Evolutionary conservation across 2,888 invertebrate species (phyloP), one percentile per base, ranked within the genome.

Genomic region (Cheilosia vulpina): DNA sequence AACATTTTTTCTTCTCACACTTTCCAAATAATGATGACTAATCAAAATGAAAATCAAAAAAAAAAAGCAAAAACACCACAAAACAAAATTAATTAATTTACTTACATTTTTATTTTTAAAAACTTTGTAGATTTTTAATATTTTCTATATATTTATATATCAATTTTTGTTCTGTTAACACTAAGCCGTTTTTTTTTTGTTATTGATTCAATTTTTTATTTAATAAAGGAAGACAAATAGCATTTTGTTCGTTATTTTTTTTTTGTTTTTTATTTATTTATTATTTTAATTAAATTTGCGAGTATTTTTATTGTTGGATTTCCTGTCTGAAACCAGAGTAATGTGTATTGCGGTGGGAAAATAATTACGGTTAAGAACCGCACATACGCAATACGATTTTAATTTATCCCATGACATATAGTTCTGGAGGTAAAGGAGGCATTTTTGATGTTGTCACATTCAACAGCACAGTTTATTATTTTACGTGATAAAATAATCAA

Each of bases 1-100:
- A 76, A 85, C 85, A 85, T 85, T 85, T 85, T 80, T 81, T 85
- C 84, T 84, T 60, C 81, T 77, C 72, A 85, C 85, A 85, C 80
- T 85, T 75, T 71, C 72, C 62, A 76, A 69, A 71, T 50, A 77
- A 82, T 62, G 52, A 65, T 58, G 38, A 72, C 43, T 31, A 52
- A 24, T 45, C 41, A 58, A 75, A 58, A 69, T 52, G 21, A 7
- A 72, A 63, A 58, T 65, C 55, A 53, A 75, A 81, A 63, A 15
- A 58, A 57, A 57, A 52, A 47, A 80, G 66, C 27, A 76, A 80
- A 38, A 66, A 71, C 81, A 82, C 76, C 21, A 68, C 68, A 68
- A 43, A 43, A 68, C 82, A 83, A 69, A 75, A 80, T 58, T 78
- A 31, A 17, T 60, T 75, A 52, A 50, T 80, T 65, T 65, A 4